Conservation (phyloP, 2,888 invertebrate species). For the Cantharis flavilabris region DNA sequence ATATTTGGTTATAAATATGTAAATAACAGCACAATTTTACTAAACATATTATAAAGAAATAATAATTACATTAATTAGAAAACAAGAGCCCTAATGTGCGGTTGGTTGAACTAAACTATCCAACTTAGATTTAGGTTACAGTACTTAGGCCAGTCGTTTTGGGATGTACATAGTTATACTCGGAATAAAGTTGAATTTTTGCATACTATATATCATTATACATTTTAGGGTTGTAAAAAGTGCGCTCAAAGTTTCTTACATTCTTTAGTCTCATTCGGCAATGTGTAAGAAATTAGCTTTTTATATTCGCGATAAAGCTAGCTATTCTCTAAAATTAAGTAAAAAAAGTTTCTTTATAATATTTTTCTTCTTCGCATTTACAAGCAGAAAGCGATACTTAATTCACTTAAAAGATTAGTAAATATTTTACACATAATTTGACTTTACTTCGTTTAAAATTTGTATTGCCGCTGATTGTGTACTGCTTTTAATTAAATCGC, state of each 20-base stretch:
- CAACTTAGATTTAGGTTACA: not conserved
- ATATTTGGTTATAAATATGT: not conserved
- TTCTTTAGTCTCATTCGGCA: not conserved
- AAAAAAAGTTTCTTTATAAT: not conserved
- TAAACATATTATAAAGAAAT: no score
- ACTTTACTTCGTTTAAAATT: no score
- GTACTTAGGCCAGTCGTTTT: not conserved
- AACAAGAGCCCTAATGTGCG: not conserved
- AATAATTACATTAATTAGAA: not conserved
- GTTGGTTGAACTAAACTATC: not conserved
- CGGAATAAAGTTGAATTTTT: not conserved
- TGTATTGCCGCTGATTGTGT: no score
- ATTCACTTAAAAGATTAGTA: no score
- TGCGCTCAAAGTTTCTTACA: not conserved
- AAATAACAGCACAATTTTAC: no score
- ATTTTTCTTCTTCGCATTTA: not conserved
- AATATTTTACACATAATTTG: no score
- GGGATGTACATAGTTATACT: not conserved
- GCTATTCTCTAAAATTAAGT: not conserved
- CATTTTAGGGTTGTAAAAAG: not conserved
- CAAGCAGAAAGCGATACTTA: no score
- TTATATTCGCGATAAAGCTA: not conserved
- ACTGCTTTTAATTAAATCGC: no score
- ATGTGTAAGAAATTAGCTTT: not conserved
- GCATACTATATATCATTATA: not conserved